Base-by-base conservation (phyloP, 1,140 invertebrate species). In the Bicyclus anynana region DNA sequence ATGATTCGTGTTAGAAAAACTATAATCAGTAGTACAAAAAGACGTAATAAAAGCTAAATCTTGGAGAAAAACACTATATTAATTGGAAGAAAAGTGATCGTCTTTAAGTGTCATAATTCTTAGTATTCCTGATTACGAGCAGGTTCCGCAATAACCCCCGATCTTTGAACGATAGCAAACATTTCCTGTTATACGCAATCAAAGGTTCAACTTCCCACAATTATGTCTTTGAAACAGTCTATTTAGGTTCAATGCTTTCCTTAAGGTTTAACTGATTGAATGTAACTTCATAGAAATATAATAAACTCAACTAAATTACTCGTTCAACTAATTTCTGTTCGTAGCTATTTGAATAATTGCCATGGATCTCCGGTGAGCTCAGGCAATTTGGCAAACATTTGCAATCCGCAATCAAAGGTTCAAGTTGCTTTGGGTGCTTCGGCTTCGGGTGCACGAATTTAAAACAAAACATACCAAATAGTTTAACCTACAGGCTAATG, bases 131-230 rank as follows among this genome's bases (percentile, higher is more conserved):
- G 2, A 23, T 23, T 4, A 23, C 23, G 23, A 23, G 23, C 23
- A 7, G 3, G 7, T 23, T 23, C 7, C 23, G 23, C 23, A 4
- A 7, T 23, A 23, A 23, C 70, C 60, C 65, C 65, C 20, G 53
- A 23, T 23, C 7, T 23, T 7, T 70, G 72, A 77, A 72, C 71
- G 66, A 53, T 47, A 61, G 69, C 80, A 80, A 81, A 84, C 74
- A 73, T 84, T 84, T 81, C n/a, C n/a, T n/a, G 78, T 75, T 61
- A 76, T 77, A 69, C 69, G 74, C 78, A 81, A 81, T 84, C 80
- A 81, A 73, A 78, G 78, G 72, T 78, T 7, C 2, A 23, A 23
- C 23, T 23, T 23, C 23, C 7, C 23, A 4, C 23, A 23, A 23
- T 23, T 23, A 2, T 7, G 3, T 23, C 23, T 23, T 23, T 23